phyloP scores from a whole-genome alignment of 2,797 vertebrate species.

The Parauchenoglanis punctatus region DNA sequence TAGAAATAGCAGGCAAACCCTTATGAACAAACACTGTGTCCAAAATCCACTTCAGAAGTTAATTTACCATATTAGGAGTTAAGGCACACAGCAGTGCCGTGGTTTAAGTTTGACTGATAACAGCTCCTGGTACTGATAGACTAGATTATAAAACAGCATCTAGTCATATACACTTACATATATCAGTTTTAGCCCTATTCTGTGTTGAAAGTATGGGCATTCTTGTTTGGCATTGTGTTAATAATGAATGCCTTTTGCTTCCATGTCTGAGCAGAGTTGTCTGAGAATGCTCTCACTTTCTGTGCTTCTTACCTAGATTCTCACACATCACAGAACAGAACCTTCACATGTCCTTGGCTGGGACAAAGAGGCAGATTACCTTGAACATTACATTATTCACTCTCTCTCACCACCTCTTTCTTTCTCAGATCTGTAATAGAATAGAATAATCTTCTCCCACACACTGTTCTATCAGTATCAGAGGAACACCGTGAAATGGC shows the following conservation, averaged over 20 bases:
- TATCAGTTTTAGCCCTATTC: background rate
- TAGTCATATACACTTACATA: background rate
- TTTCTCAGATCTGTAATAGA: conserved; percentile 46
- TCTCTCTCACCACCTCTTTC: background rate
- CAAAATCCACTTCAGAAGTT: background rate
- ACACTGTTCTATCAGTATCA: conserved; percentile 59
- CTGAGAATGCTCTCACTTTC: conserved; percentile 14
- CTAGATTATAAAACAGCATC: conserved; percentile 4
- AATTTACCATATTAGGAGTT: conserved; percentile 8
- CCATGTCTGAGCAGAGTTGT: conserved; percentile 7
- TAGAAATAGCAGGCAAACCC: background rate
- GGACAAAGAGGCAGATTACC: conserved; percentile 42
- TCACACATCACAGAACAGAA: conserved; percentile 27
- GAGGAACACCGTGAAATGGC: conserved; percentile 53
- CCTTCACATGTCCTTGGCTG: conserved; percentile 37
- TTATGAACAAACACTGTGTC: background rate
- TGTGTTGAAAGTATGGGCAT: background rate
- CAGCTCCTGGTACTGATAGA: background rate
- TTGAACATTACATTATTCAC: conserved; percentile 29
- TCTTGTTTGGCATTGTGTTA: background rate
- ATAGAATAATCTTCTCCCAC: conserved; percentile 58
- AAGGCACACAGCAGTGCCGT: background rate
- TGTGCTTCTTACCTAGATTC: conserved; percentile 50
- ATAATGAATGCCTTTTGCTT: background rate
- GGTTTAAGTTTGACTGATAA: background rate